Evolutionary conservation across 2,797 vertebrate genomes (phyloP).

Genomic region (Malacoraja senta): DNA sequence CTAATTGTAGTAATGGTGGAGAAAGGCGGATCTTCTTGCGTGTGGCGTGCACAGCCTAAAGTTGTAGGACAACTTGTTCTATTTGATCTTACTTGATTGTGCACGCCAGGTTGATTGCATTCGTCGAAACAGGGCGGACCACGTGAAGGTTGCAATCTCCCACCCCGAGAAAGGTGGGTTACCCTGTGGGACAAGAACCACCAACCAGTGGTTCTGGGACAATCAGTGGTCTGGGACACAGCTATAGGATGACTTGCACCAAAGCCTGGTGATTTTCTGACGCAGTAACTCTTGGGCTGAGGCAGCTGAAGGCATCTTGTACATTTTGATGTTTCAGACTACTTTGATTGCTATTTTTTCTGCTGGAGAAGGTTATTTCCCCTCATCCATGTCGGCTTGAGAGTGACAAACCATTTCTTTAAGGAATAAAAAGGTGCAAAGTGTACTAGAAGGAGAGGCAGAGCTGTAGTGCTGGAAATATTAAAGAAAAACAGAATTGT

Average conservation of each 20-base stretch:
- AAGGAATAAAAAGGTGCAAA: background rate
- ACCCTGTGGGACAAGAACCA: background rate
- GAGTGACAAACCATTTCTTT: background rate
- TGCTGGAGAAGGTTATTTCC: background rate
- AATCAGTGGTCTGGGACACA: background rate
- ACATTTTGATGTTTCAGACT: background rate
- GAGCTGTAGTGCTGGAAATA: background rate
- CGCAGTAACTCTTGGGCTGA: background rate
- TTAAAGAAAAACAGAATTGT: background rate
- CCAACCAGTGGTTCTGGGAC: background rate
- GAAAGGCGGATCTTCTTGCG: too few species aligned
- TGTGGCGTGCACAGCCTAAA: too few species aligned
- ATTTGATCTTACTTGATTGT: too few species aligned
- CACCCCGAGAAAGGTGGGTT: too few species aligned
- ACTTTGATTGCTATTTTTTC: background rate
- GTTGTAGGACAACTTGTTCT: too few species aligned
- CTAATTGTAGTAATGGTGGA: too few species aligned
- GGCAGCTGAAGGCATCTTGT: background rate
- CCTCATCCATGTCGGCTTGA: background rate
- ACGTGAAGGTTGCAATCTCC: too few species aligned
- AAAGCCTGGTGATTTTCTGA: constrained; percentile 3
- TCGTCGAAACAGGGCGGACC: too few species aligned
- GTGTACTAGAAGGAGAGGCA: background rate
- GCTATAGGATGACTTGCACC: background rate
- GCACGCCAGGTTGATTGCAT: too few species aligned